Base-by-base conservation (phyloP, 37 sponge, comb jelly and placozoan genomes). In the Aphrocallistes beatrix region DNA sequence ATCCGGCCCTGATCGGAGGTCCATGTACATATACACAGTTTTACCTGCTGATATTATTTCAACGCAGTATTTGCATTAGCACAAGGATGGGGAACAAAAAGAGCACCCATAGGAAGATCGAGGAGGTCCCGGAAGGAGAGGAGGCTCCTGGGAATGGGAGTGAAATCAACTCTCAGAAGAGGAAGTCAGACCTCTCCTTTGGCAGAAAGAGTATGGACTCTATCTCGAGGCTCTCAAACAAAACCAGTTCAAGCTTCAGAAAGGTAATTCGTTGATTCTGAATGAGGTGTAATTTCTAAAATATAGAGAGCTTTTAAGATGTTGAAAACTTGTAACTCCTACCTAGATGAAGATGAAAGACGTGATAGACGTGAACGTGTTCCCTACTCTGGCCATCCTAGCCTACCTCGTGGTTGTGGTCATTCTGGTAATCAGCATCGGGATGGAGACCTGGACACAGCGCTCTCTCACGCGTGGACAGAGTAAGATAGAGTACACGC, bases 391-490 rank as follows among this genome's bases (percentile, higher is more conserved):
- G n/a, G 75, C 75, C n/a, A 60, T 60, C 32, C 10, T 60, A 32
- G n/a, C 75, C 3, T 60, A 60, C 75, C 6, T 60, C 3, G 21
- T 60, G n/a, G 75, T 60, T 3, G 28, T 60, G 10, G n/a, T 60
- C 3, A 30, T 60, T 19, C 34, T 60, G 75, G 34, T 60, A 13
- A 60, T 60, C 75, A 60, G 75, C 75, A 60, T 60, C 3, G 21
- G 75, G 6, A 60, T 60, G 75, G 75, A 60, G 34, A 60, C 75
- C 3, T 60, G 75, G 75, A 60, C 75, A 60, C 75, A 60, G 34
- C 75, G 75, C 75, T 60, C 75, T 60, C 75, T 60, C 75, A 60
- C 75, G 1, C 25, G 75, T 6, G 75, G 75, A 32, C 75, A 60
- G 75, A 60, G 28, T 6, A 60, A 60, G 75, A 60, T 60, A 60